A percentile compares a stretch with the other conserved stretches of the same genome.
phyloP scores from a whole-genome alignment of 1,140 invertebrate species.

The Drosophila rhopaloa region DNA sequence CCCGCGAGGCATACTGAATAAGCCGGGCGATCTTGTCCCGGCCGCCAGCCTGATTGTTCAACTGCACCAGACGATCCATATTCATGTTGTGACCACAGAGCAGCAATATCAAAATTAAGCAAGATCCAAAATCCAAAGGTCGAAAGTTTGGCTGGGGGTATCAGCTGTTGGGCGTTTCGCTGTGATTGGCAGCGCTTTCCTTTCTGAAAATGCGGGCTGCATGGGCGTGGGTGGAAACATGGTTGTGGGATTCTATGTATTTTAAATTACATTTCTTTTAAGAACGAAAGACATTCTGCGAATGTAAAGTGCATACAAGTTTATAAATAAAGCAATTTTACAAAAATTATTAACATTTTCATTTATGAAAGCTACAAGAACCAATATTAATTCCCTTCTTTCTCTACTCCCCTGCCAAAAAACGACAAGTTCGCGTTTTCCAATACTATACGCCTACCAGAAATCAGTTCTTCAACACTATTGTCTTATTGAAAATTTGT shows the following conservation, averaged over 20 bases:
- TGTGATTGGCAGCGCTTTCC: conserved; percentile 10
- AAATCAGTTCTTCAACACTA: conserved; percentile 4
- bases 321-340: no score
- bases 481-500: conserved; percentile 1
- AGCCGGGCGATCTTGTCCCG: conserved; percentile 87
- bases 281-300: no score
- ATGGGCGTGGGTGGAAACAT: background rate
- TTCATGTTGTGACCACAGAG: conserved; percentile 34
- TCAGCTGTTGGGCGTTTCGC: conserved; percentile 10
- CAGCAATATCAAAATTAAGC: conserved; percentile 27
- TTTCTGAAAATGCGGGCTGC: background rate
- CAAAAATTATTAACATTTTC: no score
- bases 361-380: no score
- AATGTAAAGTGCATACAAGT: no score
- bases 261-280: no score
- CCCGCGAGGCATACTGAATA: conserved; percentile 89
- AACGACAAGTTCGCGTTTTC: background rate
- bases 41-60: conserved; percentile 87
- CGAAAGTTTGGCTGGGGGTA: conserved; percentile 8
- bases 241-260: background rate
- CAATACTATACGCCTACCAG: conserved; percentile 1
- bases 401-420: background rate
- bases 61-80: conserved; percentile 87
- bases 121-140: conserved; percentile 46
- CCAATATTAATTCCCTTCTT: no score